phyloP scores from a whole-genome alignment of 2,888 invertebrate species.

The Latrodectus hesperus region DNA sequence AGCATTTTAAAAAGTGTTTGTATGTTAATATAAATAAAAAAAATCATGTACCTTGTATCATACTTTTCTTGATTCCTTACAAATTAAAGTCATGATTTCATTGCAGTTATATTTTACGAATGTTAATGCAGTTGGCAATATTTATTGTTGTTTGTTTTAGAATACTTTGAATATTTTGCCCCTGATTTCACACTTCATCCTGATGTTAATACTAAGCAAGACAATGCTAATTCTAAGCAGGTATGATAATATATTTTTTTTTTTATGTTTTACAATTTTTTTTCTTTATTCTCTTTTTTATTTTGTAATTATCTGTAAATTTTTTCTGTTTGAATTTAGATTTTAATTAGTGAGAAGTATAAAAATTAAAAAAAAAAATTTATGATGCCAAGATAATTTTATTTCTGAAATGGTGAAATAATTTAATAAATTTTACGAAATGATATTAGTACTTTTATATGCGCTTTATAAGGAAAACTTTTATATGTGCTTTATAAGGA shows the following conservation, averaged over 20 bases:
- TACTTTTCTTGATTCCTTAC: too few relatives aligned
- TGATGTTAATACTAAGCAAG: constrained; percentile 87
- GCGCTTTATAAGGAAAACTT: too few relatives aligned
- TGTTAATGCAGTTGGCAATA: too few relatives aligned
- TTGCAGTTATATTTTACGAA: too few relatives aligned
- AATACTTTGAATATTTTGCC: constrained; percentile 97
- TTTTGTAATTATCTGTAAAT: too few relatives aligned
- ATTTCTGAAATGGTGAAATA: not conserved
- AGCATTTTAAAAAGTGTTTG: not conserved
- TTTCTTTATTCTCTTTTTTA: not conserved
- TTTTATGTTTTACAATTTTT: constrained; percentile 3
- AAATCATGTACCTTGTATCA: too few relatives aligned
- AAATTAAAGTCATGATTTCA: too few relatives aligned
- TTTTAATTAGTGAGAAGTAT: not conserved
- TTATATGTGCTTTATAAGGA: too few relatives aligned
- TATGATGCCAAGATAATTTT: not conserved
- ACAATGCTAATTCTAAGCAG: constrained; percentile 94
- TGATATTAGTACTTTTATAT: too few relatives aligned
- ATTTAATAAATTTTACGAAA: not conserved
- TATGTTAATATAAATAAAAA: too few relatives aligned
- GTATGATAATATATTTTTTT: constrained; percentile 72
- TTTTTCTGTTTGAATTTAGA: not conserved
- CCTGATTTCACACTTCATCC: constrained; percentile 98
- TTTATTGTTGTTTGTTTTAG: constrained; percentile 74
- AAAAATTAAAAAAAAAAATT: not conserved